Conservation (phyloP, 2,113 vertebrate species). For the Thalassoma bifasciatum region DNA sequence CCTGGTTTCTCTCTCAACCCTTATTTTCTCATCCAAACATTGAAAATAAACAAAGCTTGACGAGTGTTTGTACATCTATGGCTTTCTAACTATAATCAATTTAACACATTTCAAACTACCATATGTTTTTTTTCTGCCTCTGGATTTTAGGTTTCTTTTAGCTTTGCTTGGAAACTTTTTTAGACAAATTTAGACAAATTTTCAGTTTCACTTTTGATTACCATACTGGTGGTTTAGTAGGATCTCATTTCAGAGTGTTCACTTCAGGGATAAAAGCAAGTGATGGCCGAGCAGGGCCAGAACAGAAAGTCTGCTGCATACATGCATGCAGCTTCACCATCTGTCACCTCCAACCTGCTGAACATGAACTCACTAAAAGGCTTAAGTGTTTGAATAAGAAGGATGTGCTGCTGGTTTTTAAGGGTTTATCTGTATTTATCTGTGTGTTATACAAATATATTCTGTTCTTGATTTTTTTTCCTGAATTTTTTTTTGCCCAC, state of each 20-base stretch:
- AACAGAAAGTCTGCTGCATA: constrained; percentile 42
- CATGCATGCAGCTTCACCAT: constrained; percentile 60
- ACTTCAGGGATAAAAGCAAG: constrained; percentile 48
- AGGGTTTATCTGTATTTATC: not conserved
- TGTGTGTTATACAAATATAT: not conserved
- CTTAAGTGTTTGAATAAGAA: constrained; percentile 10
- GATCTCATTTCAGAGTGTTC: constrained; percentile 18
- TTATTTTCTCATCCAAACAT: not conserved
- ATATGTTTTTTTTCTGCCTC: not conserved
- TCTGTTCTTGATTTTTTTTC: not conserved
- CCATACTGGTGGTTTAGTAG: not conserved
- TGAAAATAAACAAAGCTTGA: not conserved
- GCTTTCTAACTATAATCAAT: not conserved
- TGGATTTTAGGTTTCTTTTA: too few species aligned
- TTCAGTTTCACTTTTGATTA: not conserved
- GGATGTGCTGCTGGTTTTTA: not conserved
- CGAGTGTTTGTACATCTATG: not conserved
- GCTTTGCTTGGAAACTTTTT: too few species aligned
- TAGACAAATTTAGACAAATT: not conserved
- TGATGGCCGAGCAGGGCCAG: constrained; percentile 32
- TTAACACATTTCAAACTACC: not conserved
- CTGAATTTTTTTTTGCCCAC: not conserved
- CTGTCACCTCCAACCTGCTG: constrained; percentile 48
- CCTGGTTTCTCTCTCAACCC: not conserved
- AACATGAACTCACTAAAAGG: constrained; percentile 13